Evolutionary conservation across 2,888 invertebrate species (phyloP), one percentile per base, ranked within the genome.

Genomic region (Sympetrum striolatum): DNA sequence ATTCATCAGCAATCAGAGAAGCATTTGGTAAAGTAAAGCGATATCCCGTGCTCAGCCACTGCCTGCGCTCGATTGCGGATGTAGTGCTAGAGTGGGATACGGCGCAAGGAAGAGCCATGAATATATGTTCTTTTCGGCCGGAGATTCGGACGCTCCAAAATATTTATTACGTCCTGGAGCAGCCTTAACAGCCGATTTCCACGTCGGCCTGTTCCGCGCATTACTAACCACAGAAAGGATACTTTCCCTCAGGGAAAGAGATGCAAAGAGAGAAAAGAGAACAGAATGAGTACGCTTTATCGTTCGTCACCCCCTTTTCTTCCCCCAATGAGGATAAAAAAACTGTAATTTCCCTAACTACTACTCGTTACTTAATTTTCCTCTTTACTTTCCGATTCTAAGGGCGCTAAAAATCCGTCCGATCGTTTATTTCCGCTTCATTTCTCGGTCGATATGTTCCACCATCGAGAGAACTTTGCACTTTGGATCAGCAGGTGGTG

Each of bases 1-100:
- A 39, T 2, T 39, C 39, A 6, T 39, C 39, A 39, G 39, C 39
- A 39, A 39, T 39, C 6, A 39, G 53, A 12, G 12, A 48, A 53
- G 81, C 82, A 22, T 25, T 82, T 53, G 58, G 53, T 82, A 82
- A 82, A 82, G 53, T 31, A 82, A 81, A 81, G 81, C 81, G 48
- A 25, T 48, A 14, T 48, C 48, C 48, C 44, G 22, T 37, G 37
- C 80, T 5, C 39, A 15, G 4, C 22, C 37, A 39, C n/a, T 14
- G 80, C 14, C 39, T 80, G 2, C 37, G 39, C 12, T 31, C 80
- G 80, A 31, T 35, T 80, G 80, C 35, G 80, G 35, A 25, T 10
- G 80, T 31, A 31, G 79, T n/a, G 39, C 10, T n/a, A 48, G 81
- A 44, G 81, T 4, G 35, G 31, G n/a, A 31, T 14, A 80, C 25